Evolutionary conservation across 2,888 invertebrate genomes (phyloP).

Genomic region (Drosophila putrida): DNA sequence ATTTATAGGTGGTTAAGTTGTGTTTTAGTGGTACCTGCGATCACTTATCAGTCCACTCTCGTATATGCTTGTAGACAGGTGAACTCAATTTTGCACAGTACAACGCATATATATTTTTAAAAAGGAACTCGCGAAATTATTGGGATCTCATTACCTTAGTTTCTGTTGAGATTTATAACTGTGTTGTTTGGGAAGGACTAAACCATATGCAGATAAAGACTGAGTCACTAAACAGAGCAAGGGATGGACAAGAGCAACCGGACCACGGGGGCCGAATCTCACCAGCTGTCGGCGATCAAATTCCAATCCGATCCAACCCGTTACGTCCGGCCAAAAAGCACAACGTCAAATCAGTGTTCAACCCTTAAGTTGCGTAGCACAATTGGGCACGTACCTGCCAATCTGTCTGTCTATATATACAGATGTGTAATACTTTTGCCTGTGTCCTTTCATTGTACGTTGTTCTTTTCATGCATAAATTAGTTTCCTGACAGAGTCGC

Average conservation of each 20-base stretch:
- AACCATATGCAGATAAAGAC: constrained; percentile 32
- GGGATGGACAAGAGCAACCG: constrained; percentile 38
- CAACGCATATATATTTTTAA: no score
- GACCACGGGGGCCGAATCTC: constrained; percentile 16
- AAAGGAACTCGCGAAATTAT: no score
- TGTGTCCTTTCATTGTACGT: constrained; percentile 22
- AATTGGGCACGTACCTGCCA: constrained; percentile 37
- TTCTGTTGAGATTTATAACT: constrained; percentile 1
- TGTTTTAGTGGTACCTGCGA: no score
- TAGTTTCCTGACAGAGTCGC: constrained; percentile 13
- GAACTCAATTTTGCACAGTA: no score
- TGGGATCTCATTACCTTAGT: no score
- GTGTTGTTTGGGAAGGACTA: constrained; percentile 8
- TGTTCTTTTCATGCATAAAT: constrained; percentile 40
- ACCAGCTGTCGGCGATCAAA: constrained; percentile 50
- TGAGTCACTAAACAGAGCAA: neutral
- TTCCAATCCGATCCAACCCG: constrained; percentile 22
- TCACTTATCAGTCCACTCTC: no score
- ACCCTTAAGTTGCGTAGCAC: constrained; percentile 40
- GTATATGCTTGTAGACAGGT: no score
- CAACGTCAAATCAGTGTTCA: constrained; percentile 54
- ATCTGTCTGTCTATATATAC: constrained; percentile 12
- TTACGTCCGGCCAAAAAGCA: constrained; percentile 35
- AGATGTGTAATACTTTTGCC: constrained; percentile 13
- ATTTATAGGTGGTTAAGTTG: no score